Conservation (phyloP, 2,888 invertebrate species). For the Athripsodes cinereus region DNA sequence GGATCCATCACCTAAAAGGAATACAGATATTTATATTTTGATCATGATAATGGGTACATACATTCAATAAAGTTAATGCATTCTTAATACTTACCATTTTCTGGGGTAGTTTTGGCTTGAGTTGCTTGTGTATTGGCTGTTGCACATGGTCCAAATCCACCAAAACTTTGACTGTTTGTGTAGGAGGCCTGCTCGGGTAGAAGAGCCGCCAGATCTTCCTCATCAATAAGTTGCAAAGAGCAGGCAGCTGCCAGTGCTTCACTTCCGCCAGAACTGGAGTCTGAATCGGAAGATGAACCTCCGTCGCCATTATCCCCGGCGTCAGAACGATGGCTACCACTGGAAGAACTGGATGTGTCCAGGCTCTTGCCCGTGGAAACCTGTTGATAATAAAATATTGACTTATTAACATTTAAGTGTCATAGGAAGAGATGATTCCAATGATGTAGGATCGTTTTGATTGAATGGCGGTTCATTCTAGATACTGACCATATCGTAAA, state of each 20-base stretch:
- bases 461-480: no score
- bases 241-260: conserved; percentile 53
- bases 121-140: conserved; percentile 34
- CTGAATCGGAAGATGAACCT: conserved; percentile 33
- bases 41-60: no score
- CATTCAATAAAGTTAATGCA: not conserved
- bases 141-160: conserved; percentile 47
- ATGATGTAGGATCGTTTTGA: no score
- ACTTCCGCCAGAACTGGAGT: conserved; percentile 44
- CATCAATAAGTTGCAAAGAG: conserved; percentile 64
- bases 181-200: conserved; percentile 60
- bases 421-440: no score
- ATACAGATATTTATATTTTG: no score
- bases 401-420: no score
- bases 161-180: conserved; percentile 33
- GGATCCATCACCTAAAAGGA: conserved; percentile 44
- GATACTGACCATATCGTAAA: no score
- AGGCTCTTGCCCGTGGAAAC: conserved; percentile 11
- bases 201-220: conserved; percentile 73
- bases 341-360: conserved; percentile 12
- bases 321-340: conserved; percentile 2
- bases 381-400: conserved; percentile 8
- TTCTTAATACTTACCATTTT: conserved; percentile 2
- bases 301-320: conserved; percentile 5
- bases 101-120: conserved; percentile 13